Percentiles rank a stretch among this genome's conserved stretches.
Conservation (phyloP, 1,140 invertebrate genomes). For the Euwallacea similis region DNA sequence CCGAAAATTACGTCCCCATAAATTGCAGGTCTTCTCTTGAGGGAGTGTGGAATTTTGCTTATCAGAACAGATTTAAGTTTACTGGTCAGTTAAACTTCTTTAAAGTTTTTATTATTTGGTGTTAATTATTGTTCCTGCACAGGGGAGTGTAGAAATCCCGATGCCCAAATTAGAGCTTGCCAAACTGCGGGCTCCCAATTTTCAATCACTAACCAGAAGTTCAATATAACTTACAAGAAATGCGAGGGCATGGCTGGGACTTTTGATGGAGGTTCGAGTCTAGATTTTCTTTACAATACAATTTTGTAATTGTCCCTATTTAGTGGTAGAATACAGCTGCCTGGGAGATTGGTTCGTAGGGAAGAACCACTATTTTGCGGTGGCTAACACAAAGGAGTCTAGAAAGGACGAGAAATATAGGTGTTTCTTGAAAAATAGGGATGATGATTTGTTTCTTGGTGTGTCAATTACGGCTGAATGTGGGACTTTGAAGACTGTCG, state of each 20-base stretch:
- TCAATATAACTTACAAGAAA: conserved; percentile 90
- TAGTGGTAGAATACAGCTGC: conserved; percentile 89
- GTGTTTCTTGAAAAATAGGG: conserved; percentile 91
- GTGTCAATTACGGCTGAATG: conserved; percentile 92
- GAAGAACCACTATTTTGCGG: conserved; percentile 94
- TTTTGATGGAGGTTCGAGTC: conserved; percentile 73
- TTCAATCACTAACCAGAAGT: conserved; percentile 95
- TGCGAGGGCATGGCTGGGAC: conserved; percentile 84
- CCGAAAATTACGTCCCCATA: conserved; percentile 86
- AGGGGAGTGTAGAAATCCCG: conserved; percentile 81
- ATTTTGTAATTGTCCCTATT: conserved; percentile 44
- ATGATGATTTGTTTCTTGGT: conserved; percentile 88
- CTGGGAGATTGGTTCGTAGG: conserved; percentile 94
- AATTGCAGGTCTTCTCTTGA: conserved; percentile 91
- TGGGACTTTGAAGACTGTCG: conserved; percentile 87
- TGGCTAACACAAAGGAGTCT: conserved; percentile 92
- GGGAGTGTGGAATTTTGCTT: conserved; percentile 94
- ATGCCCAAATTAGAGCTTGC: conserved; percentile 90
- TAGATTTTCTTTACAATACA: not conserved
- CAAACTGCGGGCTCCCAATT: conserved; percentile 95
- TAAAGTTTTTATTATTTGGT: not conserved
- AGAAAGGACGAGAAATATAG: conserved; percentile 91
- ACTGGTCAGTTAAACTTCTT: conserved; percentile 58
- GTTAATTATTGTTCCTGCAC: conserved; percentile 2
- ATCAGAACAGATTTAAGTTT: conserved; percentile 88